Conservation (phyloP, 2,888 invertebrate species). For the Barypeithes pellucidus region DNA sequence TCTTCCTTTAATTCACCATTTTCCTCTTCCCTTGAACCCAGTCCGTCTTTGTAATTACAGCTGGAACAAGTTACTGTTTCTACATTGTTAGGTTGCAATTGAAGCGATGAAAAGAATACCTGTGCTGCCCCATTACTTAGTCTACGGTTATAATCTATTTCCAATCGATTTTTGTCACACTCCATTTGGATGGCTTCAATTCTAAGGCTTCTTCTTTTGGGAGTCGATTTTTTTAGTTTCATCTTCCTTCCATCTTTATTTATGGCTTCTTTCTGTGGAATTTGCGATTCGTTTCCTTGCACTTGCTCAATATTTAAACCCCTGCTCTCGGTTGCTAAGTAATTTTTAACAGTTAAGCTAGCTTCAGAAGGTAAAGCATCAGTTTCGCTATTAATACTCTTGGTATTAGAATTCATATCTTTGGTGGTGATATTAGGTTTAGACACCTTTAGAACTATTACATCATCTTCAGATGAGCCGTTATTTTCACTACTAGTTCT, state of each 20-base stretch:
- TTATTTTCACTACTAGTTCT: background rate
- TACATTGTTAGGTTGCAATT: background rate
- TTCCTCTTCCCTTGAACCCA: no score
- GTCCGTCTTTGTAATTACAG: background rate
- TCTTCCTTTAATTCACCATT: no score
- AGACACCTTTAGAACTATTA: background rate
- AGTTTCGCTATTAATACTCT: no score
- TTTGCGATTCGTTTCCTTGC: no score
- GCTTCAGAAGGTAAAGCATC: no score
- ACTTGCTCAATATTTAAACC: no score
- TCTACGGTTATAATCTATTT: background rate
- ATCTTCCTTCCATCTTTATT: background rate
- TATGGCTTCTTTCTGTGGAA: no score
- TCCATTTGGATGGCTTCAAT: background rate
- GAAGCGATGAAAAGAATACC: background rate
- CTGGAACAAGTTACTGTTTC: background rate
- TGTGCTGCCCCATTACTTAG: background rate
- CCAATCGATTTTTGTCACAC: background rate
- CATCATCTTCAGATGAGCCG: background rate
- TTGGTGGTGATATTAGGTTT: background rate
- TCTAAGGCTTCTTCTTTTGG: slow-evolving; percentile 7
- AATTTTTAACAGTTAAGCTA: no score
- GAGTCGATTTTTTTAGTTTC: background rate
- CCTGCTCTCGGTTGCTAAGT: no score
- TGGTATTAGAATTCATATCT: no score